Evolutionary conservation across 2,888 invertebrate species (phyloP), one percentile per base, ranked within the genome.

Genomic region (Deroplatys truncata): DNA sequence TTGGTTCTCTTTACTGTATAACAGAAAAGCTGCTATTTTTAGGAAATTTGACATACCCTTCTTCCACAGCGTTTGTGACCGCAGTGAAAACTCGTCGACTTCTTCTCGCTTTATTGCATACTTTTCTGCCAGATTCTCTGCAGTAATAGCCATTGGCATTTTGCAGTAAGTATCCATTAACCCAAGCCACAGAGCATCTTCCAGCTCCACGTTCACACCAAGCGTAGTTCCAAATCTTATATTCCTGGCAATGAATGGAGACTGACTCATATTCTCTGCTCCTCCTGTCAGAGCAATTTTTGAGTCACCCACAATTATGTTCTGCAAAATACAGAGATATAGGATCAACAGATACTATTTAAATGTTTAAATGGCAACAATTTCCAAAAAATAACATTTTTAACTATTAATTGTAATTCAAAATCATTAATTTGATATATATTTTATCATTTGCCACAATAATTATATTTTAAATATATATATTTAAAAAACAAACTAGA

Each of bases 71-170:
- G 96, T 95, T 92, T 99, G 99, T 0, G 99, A 98, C 90, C 95
- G 94, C 5, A 98, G 93, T 0, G 99, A 96, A 93, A 96, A 99
- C 91, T 96, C 95, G 92, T 99, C 99, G 88, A 97, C 97, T 92
- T 98, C 97, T 91, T 97, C 96, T 90, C 97, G 95, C 2, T 96
- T 96, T 87, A 99, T 94, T 87, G 96, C 96, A 92, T 96, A 98
- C 93, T 98, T 96, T 89, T 96, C 97, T 0, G 98, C 98, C 86
- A 99, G 94, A 93, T 98, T 98, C 94, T 98, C 98, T 0, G 98
- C 98, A 0, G 99, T 99, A 92, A 98, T 93, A 3, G 98, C 99
- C 99, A 99, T 99, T 0, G 99, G 98, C 82, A 98, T 94, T 91
- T 98, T 97, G 92, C 98, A 98, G 93, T 98, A 96, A 0, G 96